phyloP scores from a whole-genome alignment of 2,113 vertebrate genomes.

The Neodontobutis hainanensis region DNA sequence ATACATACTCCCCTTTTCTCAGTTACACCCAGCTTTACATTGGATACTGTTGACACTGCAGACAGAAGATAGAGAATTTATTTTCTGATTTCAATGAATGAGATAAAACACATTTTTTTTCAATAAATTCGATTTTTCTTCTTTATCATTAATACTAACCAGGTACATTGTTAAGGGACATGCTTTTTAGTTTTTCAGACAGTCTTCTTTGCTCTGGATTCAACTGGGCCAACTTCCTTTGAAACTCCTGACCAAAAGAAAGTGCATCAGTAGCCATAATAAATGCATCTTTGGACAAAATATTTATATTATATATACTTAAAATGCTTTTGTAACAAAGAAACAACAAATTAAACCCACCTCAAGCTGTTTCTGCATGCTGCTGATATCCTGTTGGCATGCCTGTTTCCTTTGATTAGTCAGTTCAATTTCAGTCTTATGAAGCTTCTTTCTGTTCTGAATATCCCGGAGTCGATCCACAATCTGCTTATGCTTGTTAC shows the following conservation, averaged over 20 bases:
- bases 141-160: conserved; percentile 76
- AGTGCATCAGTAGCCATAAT: conserved; percentile 21
- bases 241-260: conserved; percentile 83
- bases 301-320: neutral
- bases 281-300: conserved; percentile 8
- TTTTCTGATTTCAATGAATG: too few relatives aligned
- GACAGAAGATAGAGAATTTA: conserved; percentile 17
- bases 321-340: neutral
- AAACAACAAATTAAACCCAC: conserved; percentile 52
- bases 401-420: conserved; percentile 86
- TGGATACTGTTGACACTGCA: conserved; percentile 66
- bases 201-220: conserved; percentile 89
- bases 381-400: conserved; percentile 85
- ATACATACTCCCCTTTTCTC: conserved; percentile 87
- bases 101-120: too few relatives aligned
- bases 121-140: too few relatives aligned
- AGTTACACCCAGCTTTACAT: conserved; percentile 77
- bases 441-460: conserved; percentile 83
- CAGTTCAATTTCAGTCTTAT: conserved; percentile 85
- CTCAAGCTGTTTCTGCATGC: conserved; percentile 89
- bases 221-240: conserved; percentile 87
- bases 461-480: conserved; percentile 87
- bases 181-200: conserved; percentile 85
- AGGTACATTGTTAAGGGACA: conserved; percentile 78
- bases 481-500: conserved; percentile 92